phyloP scores from a whole-genome alignment of 2,113 vertebrate genomes.

The Polypterus senegalus region DNA sequence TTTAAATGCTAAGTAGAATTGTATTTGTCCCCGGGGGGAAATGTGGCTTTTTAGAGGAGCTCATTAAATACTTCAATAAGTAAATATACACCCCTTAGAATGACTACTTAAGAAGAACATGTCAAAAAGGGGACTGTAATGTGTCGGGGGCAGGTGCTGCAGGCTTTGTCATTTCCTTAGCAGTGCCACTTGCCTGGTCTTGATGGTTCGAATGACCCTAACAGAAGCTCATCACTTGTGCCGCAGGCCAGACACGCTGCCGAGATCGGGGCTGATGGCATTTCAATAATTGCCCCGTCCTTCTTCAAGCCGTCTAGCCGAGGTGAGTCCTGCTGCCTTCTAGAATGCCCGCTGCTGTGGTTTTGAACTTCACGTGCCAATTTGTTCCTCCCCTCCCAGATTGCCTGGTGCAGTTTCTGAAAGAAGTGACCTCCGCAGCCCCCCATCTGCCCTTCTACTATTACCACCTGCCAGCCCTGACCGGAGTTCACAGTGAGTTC shows the following conservation, averaged over 20 bases:
- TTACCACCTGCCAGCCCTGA: conserved; percentile 77
- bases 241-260: conserved; percentile 73
- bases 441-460: conserved; percentile 79
- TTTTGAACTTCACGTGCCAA: conserved; percentile 3
- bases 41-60: no score
- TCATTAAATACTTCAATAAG: no score
- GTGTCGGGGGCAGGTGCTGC: no score
- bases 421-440: conserved; percentile 63
- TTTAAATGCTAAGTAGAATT: no score
- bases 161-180: no score
- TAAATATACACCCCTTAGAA: no score
- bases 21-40: no score
- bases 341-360: neutral
- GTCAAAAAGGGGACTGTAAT: no score
- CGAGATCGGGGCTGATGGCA: conserved; percentile 60
- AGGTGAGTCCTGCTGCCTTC: conserved; percentile 39
- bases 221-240: conserved; percentile 6
- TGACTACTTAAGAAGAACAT: no score
- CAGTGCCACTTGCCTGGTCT: neutral
- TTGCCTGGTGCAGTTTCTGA: conserved; percentile 56
- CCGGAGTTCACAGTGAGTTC: conserved; percentile 71
- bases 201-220: no score
- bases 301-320: conserved; percentile 70
- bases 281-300: conserved; percentile 73
- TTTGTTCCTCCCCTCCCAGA: conserved; percentile 40